Percentiles rank a stretch among this genome's conserved stretches.
These are phyloP conservation scores for Ceryle rudis DNA, from an alignment of 2,797 vertebrate species.

Conservation along the genomic window DNA sequence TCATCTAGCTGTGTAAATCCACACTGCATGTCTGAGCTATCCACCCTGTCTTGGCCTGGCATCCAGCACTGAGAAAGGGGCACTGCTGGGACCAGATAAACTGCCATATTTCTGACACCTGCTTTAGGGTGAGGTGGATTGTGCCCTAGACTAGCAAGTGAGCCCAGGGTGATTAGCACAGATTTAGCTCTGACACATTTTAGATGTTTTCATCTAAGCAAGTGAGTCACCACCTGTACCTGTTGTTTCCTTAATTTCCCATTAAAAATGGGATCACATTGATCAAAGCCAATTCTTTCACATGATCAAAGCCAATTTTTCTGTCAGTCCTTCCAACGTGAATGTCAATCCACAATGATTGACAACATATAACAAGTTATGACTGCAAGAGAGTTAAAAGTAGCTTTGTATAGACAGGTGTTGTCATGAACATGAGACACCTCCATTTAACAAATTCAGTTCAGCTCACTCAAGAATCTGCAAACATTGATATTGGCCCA, in stretches of 20 bases:
- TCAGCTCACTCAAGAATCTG: constrained; percentile 31
- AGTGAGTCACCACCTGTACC: background rate
- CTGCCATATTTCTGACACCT: background rate
- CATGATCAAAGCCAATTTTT: constrained; percentile 23
- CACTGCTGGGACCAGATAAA: background rate
- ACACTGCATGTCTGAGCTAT: background rate
- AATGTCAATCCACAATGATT: background rate
- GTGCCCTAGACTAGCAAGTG: background rate
- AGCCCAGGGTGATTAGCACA: background rate
- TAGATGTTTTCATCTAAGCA: background rate
- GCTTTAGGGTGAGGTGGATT: background rate
- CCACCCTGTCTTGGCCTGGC: background rate
- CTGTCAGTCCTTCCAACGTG: background rate
- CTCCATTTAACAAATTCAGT: constrained; percentile 45
- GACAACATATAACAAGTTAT: background rate
- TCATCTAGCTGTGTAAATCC: background rate
- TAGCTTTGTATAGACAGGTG: constrained; percentile 5
- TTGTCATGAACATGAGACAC: background rate
- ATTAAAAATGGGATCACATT: background rate
- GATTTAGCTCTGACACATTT: constrained; percentile 24
- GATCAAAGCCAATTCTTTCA: constrained; percentile 10
- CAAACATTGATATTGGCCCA: constrained; percentile 42
- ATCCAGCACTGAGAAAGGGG: background rate
- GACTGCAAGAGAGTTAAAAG: constrained; percentile 1
- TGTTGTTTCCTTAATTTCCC: background rate